phyloP scores from a whole-genome alignment of 2,888 invertebrate genomes.

The Criorhina ranunculi region DNA sequence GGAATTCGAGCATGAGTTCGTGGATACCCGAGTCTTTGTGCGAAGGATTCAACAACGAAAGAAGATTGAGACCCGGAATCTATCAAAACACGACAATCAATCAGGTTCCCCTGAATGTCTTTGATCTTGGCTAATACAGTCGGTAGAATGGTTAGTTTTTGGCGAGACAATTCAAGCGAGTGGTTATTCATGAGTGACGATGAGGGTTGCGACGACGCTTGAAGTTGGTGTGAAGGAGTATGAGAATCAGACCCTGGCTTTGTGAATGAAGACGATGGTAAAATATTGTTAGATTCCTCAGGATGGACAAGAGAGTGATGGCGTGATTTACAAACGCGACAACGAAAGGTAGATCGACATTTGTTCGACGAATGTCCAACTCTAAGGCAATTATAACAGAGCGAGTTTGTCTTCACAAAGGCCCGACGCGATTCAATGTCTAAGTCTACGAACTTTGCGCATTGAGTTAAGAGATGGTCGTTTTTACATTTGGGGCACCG shows the following conservation, averaged over 20 bases:
- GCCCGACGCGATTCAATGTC: not conserved
- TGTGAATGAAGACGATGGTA: not conserved
- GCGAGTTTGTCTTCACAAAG: conserved; percentile 3
- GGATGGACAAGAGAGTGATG: not conserved
- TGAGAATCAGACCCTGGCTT: not conserved
- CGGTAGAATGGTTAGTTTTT: conserved; percentile 12
- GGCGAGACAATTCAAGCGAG: not conserved
- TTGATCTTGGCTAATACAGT: not conserved
- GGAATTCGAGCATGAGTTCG: conserved; percentile 5
- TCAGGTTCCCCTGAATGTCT: not conserved
- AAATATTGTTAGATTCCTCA: not conserved
- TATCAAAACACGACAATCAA: not conserved
- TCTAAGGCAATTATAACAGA: conserved; percentile 8
- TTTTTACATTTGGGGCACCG: not conserved
- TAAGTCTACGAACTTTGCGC: too few species aligned
- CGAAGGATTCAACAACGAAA: conserved; percentile 12
- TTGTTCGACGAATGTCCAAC: conserved; percentile 16
- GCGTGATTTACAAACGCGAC: not conserved
- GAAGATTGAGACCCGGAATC: conserved; percentile 13
- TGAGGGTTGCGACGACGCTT: not conserved
- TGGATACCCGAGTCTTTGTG: not conserved
- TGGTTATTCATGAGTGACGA: conserved; percentile 4
- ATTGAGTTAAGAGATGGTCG: too few species aligned
- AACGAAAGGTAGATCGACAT: not conserved
- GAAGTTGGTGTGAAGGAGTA: not conserved